These are phyloP conservation scores for Leptothorax acervorum DNA, from an alignment of 2,888 invertebrate genomes.

Conservation along the genomic window DNA sequence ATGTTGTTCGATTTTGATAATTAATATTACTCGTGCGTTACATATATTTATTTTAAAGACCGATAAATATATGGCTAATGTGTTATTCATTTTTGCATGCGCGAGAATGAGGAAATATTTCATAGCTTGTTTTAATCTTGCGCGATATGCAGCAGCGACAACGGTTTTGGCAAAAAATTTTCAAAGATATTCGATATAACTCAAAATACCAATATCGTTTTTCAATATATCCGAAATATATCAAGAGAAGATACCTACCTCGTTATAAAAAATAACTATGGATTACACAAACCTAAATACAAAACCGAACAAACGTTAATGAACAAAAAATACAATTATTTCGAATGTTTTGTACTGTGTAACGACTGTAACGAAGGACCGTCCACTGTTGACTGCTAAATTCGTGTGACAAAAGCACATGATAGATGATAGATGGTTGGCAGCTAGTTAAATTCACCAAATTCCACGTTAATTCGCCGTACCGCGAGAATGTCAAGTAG, in stretches of 20 bases:
- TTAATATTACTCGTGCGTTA: not conserved
- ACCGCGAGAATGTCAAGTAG: conserved; percentile 12
- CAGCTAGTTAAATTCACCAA: conserved; percentile 19
- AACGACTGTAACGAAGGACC: not conserved
- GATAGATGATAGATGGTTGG: not conserved
- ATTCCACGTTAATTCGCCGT: conserved; percentile 19
- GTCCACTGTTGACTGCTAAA: not conserved
- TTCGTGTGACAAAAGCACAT: not conserved
- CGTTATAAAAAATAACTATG: not conserved
- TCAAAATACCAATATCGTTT: conserved; percentile 14
- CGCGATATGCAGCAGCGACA: not conserved
- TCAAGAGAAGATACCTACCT: not conserved
- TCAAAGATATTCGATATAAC: conserved; percentile 12
- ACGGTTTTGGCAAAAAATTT: not conserved
- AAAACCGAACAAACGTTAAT: not conserved
- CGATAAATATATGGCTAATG: not conserved
- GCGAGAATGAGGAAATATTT: not conserved
- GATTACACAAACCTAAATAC: not conserved
- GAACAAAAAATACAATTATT: not conserved
- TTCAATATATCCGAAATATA: conserved; percentile 9
- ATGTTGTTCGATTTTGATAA: not conserved
- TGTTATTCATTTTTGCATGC: not conserved
- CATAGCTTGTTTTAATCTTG: conserved; percentile 29
- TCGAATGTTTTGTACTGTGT: not conserved
- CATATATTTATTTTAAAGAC: not conserved